phyloP scores from a whole-genome alignment of 2,797 vertebrate species.

The Urocyon cinereoargenteus region DNA sequence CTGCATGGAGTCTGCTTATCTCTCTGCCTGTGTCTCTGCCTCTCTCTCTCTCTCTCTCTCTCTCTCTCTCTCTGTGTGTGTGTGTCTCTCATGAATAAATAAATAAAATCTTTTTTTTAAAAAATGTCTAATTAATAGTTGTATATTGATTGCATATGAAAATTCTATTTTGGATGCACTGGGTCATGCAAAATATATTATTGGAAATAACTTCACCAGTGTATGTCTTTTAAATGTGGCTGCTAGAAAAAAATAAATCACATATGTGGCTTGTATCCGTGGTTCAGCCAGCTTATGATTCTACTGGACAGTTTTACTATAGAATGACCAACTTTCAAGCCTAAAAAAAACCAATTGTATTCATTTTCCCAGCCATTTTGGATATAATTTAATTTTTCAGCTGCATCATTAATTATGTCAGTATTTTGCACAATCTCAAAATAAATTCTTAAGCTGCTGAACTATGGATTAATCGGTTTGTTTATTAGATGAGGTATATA shows the following conservation, averaged over 20 bases:
- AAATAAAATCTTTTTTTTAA: too few species aligned
- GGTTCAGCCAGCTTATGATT: not conserved
- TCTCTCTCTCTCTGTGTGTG: too few species aligned
- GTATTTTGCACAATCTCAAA: not conserved
- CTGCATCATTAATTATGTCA: not conserved
- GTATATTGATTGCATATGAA: not conserved
- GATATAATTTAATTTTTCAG: constrained; percentile 33
- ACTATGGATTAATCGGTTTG: not conserved
- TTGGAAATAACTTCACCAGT: not conserved
- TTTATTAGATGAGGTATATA: not conserved
- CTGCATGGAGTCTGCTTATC: too few species aligned
- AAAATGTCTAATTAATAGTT: not conserved
- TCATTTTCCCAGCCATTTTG: not conserved
- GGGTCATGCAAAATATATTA: not conserved
- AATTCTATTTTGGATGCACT: not conserved
- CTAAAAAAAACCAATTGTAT: not conserved
- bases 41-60: too few species aligned
- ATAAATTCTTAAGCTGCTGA: not conserved
- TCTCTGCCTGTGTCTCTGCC: too few species aligned
- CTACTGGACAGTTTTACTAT: not conserved
- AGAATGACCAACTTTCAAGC: not conserved
- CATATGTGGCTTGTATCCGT: not conserved
- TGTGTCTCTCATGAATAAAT: too few species aligned
- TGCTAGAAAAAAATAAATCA: constrained; percentile 2
- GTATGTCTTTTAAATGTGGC: not conserved